Evolutionary conservation across 2,888 invertebrate genomes (phyloP), one percentile per base, ranked within the genome.

Genomic region (Andrena praecox): DNA sequence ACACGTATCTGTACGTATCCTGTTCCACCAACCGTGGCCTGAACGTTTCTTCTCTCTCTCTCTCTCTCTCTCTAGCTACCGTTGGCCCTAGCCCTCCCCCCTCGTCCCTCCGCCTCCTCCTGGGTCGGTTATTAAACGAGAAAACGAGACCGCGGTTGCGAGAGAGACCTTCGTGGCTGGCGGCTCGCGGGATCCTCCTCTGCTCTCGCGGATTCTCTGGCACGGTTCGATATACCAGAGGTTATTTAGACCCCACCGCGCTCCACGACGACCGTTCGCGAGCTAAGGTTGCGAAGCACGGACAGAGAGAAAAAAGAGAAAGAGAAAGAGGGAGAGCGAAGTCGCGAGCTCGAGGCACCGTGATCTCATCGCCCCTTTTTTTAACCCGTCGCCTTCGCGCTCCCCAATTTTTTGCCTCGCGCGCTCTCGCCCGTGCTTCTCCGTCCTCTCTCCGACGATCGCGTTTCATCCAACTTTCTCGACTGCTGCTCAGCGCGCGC

Each of bases 161-260:
- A 80, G 83, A 79, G 77, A 86, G 83, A 78, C 79, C 78, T 75
- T 81, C 84, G 72, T 70, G 33, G 54, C 74, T 59, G 59, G 54
- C 63, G 10, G 69, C 64, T 66, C 78, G 84, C 77, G 85, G 64
- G 35, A 59, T 80, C 84, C 81, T 80, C 79, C 59, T 69, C 81
- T 80, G 79, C 59, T 69, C 68, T 69, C 84, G 85, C 85, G 86
- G 83, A 83, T 85, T 83, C 80, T 62, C 86, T 83, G 86, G 83
- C 85, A 85, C 82, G 73, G 80, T 85, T 86, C 85, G 82, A 86
- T 86, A 85, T 85, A 82, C 85, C 77, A 77, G 82, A 82, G 85
- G 82, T 85, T 86, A 86, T 85, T 86, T 86, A 82, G 82, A 85
- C 85, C 76, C 78, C 29, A 69, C 50, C 63, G 66, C 52, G 78